Conservation (phyloP, 2,113 vertebrate species). For the Pterophyllum scalare region DNA sequence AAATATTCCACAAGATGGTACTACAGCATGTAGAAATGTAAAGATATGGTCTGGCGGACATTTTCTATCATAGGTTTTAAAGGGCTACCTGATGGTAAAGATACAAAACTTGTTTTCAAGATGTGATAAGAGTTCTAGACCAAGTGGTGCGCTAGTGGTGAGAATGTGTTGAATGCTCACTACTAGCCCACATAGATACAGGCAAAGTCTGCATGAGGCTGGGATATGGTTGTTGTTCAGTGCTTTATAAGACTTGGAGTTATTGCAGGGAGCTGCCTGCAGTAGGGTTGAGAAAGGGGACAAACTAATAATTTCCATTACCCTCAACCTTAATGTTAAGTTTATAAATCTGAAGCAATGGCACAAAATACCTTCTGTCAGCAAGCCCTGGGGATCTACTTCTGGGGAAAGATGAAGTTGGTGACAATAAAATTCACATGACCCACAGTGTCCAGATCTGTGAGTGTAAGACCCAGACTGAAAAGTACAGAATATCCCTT, state of each 20-base stretch:
- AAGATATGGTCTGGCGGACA: no score
- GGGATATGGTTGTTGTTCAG: not conserved
- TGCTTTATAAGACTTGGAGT: not conserved
- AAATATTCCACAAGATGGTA: no score
- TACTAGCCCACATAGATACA: not conserved
- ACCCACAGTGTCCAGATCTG: not conserved
- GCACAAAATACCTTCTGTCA: no score
- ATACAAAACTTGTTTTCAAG: not conserved
- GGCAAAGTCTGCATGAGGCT: not conserved
- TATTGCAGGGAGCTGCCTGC: not conserved
- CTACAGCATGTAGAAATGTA: no score
- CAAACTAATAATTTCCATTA: not conserved
- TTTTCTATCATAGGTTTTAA: no score
- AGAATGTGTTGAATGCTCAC: not conserved
- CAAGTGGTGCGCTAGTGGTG: not conserved
- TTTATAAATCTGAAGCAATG: not conserved
- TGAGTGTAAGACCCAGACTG: not conserved
- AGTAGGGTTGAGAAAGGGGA: not conserved
- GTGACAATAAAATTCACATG: not conserved
- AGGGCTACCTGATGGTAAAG: no score
- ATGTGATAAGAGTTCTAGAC: not conserved
- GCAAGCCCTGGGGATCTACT: not conserved
- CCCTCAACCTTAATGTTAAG: not conserved
- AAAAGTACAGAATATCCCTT: not conserved
- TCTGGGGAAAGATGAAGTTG: not conserved